These are phyloP conservation scores for Aix galericulata DNA, from an alignment of 2,113 vertebrate species.

Conservation along the genomic window DNA sequence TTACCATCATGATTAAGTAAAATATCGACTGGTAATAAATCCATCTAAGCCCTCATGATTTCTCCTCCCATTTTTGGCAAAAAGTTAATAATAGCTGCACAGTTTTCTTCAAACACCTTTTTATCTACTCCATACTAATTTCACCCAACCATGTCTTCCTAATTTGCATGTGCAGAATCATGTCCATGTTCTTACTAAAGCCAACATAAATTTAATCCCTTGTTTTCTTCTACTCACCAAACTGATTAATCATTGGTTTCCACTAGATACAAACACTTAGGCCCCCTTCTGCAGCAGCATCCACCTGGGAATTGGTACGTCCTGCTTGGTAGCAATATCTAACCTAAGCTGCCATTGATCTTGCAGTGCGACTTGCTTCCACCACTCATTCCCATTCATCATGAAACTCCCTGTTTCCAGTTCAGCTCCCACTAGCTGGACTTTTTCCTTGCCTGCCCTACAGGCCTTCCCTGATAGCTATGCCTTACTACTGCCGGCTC, in stretches of 20 bases:
- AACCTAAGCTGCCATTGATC: neutral
- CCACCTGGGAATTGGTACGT: neutral
- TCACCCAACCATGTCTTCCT: neutral
- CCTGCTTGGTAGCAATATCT: neutral
- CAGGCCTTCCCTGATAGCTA: neutral
- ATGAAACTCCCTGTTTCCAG: neutral
- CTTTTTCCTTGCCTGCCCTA: neutral
- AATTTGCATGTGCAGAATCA: neutral
- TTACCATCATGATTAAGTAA: neutral
- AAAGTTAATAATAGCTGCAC: neutral
- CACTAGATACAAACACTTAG: neutral
- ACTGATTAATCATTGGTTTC: neutral
- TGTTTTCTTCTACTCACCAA: neutral
- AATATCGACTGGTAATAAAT: neutral
- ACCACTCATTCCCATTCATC: neutral
- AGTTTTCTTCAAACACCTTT: neutral
- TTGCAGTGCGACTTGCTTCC: neutral
- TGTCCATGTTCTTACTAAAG: neutral
- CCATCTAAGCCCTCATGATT: neutral
- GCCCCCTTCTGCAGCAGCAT: neutral
- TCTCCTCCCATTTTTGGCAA: neutral
- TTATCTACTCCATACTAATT: neutral
- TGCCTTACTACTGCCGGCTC: neutral
- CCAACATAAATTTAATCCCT: neutral
- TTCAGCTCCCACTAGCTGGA: neutral